Evolutionary conservation across 2,888 invertebrate species (phyloP), one percentile per base, ranked within the genome.

Genomic region (Malthinus seriepunctatus): DNA sequence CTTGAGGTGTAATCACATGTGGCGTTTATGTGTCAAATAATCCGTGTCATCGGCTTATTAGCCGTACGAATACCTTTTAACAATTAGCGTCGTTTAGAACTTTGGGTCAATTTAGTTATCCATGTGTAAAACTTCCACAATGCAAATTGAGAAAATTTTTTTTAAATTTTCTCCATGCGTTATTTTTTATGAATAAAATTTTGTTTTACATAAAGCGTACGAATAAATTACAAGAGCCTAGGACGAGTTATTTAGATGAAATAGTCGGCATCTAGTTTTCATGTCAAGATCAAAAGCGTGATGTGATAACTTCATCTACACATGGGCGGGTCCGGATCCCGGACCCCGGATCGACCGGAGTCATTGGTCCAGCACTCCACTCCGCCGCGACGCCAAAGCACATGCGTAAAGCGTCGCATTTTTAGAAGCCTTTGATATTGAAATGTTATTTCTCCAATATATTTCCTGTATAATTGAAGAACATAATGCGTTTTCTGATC

Each of bases 321-420:
- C 76, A 77, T 77, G 77, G 74, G 76, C 76, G 74, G 75, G 68
- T 72, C 71, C 72, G 70, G 64, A 69, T 68, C 68, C 70, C 67
- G 70, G 71, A 81, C 81, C 82, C 83, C 72, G 72, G 72, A 75
- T 76, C 75, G 76, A 75, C 76, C 76, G 73, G 74, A 75, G 71
- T 69, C 71, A 75, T 73, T 75, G 75, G 75, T 75, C 73, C 74
- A 69, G 65, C 67, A 56, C 63, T 62, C 53, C 63, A 59, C 69
- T 65, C 64, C 60, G 66, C 68, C 69, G 70, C 69, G 62, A 67
- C 68, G 67, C 69, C 66, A 59, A 61, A 67, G 64, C 68, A 70
- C 73, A 72, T 70, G 71, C 68, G 64, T 67, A 65, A 63, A 69
- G 49, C 64, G 52, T 53, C 60, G 66, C 53, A 62, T 56, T 63